These are phyloP conservation scores for Phlogophora meticulosa DNA, from an alignment of 2,888 invertebrate species.

Conservation along the genomic window DNA sequence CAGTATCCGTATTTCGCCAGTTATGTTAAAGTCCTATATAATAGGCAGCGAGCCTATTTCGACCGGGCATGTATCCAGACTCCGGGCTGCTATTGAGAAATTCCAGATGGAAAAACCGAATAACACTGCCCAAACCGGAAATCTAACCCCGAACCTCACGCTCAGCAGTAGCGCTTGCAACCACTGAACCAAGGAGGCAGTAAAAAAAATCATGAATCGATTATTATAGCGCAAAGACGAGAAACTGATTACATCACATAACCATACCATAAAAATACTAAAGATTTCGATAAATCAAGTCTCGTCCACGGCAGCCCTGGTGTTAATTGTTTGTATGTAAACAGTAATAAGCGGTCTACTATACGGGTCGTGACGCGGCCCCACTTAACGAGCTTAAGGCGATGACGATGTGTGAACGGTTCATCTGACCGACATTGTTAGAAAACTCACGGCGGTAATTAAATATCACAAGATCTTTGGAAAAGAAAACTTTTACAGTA, in stretches of 20 bases:
- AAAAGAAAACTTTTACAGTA: background rate
- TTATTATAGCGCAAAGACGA: too few relatives aligned
- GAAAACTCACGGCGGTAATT: constrained; percentile 1
- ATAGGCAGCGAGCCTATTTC: too few relatives aligned
- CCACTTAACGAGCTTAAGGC: constrained; percentile 47
- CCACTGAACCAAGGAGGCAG: too few relatives aligned
- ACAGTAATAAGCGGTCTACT: constrained; percentile 47
- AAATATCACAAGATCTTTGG: background rate
- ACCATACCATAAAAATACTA: constrained; percentile 7
- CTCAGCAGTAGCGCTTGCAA: too few relatives aligned
- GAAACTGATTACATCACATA: background rate
- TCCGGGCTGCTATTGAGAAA: too few relatives aligned
- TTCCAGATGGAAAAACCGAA: too few relatives aligned
- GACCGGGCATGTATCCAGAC: too few relatives aligned
- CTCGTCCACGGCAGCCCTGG: constrained; percentile 28
- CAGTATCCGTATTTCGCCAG: too few relatives aligned
- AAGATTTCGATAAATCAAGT: constrained; percentile 27
- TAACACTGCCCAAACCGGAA: too few relatives aligned
- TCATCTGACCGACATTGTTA: constrained; percentile 9
- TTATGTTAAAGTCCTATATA: too few relatives aligned
- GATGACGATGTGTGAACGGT: constrained; percentile 21
- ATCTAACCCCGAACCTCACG: too few relatives aligned
- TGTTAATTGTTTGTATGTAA: constrained; percentile 36
- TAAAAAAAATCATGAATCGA: too few relatives aligned
- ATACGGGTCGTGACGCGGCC: constrained; percentile 36